Base-by-base conservation (phyloP, 2,797 vertebrate species). In the Ctenopoma kingsleyae region DNA sequence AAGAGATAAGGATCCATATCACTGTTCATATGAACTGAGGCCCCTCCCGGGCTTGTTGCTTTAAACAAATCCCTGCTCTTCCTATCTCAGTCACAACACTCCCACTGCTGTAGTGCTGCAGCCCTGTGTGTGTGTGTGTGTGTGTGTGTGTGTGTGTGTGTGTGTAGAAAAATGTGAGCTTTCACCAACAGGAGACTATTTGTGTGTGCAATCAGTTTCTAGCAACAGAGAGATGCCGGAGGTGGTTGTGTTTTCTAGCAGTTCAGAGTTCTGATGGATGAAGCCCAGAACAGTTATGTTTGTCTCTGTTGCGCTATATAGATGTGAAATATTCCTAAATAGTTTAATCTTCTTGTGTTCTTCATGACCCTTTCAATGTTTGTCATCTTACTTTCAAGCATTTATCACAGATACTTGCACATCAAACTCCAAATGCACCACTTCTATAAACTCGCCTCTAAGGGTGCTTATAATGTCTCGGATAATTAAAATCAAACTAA, bases 61-160 rank as follows among this genome's bases (percentile, higher is more conserved):
- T 91, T 87, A 86, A 86, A 83, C 84, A 91, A 92, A 94, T 93
- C 90, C 89, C 90, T 51, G 73, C 76, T 85, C 84, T 89, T 85
- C 86, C 87, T 85, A 74, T 82, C 73, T 63, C 80, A 83, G 78
- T 90, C 79, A 85, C 75, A 93, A 88, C 89, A 91, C 83, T 87
- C 81, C 70, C 85, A 82, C 71, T 86, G 81, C 76, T 72, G 30
- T 67, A 62, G 59, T 7, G 25, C 54, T 56, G 11, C 48, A 52
- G 67, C 57, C 10, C 17, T 0, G 32, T 62, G 46, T 59, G 68
- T 59, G 54, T 73, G 12, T 11, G 20, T 59, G 40, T 63, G 50
- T 73, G 66, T 71, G 50, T 23, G n/a, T 64, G 57, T 56, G 44
- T 62, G 52, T 62, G 56, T 63, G 60, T 59, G 57, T 63, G 62